phyloP scores from a whole-genome alignment of 2,888 invertebrate genomes.

The Eudemis profundana region DNA sequence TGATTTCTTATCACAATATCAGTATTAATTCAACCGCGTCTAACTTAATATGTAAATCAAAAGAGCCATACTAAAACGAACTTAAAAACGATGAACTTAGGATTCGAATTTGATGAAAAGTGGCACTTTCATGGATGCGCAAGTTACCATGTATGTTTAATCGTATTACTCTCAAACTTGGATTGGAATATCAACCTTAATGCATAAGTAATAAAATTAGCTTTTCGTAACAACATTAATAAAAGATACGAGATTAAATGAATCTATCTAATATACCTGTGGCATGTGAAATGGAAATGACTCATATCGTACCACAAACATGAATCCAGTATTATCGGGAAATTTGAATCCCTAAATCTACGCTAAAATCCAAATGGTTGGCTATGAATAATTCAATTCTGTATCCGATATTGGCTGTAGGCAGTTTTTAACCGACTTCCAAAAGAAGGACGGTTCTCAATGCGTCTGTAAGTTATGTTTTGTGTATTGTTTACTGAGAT shows the following conservation, averaged over 20 bases:
- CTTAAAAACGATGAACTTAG: not conserved
- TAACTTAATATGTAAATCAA: not conserved
- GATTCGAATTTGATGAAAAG: not conserved
- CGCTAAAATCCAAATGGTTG: constrained; percentile 36
- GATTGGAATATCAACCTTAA: constrained; percentile 2
- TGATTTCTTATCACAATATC: constrained; percentile 33
- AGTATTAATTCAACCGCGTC: constrained; percentile 5
- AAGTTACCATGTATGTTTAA: not conserved
- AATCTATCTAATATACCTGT: not conserved
- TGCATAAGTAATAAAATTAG: not conserved
- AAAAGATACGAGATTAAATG: not conserved
- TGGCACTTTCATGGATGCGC: not conserved
- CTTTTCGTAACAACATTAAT: not conserved
- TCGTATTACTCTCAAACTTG: not conserved
- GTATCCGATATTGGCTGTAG: constrained; percentile 16
- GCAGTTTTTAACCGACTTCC: not conserved
- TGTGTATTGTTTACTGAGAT: no score
- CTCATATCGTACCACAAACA: constrained; percentile 29
- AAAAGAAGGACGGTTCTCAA: no score
- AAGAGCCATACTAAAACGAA: not conserved
- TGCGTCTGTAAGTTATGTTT: no score
- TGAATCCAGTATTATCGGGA: constrained; percentile 25
- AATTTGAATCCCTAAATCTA: constrained; percentile 32
- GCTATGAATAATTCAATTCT: constrained; percentile 31
- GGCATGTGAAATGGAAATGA: constrained; percentile 36